Base-by-base conservation (phyloP, 2,888 invertebrate species). In the Parnassius smintheus region DNA sequence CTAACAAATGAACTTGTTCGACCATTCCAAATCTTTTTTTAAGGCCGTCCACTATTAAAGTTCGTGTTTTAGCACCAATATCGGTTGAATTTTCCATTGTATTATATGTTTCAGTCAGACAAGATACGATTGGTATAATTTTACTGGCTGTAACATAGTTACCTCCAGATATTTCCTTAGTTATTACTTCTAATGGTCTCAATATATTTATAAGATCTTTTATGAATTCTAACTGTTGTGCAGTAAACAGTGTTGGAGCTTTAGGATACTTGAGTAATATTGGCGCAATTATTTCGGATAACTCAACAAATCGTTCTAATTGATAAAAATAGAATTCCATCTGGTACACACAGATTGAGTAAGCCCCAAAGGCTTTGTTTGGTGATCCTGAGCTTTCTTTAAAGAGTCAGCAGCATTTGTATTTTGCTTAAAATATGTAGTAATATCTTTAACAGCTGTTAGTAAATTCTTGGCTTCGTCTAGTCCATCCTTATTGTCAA, bases 151-250 rank as follows among this genome's bases (percentile, higher is more conserved):
- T 73, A 64, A 75, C 73, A 54, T 71, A 75, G 45, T 70, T 50
- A 69, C 74, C 72, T 70, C 66, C 75, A 0, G 70, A 72, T 56
- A 72, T 65, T 72, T 76, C 69, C 56, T 73, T 74, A 54, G 73
- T 75, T 46, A 46, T 46, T 46, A n/a, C n/a, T 46, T 46, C 46
- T 46, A 46, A 46, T 46, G 46, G 46, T 46, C 46, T 46, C n/a
- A 12, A 61, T 64, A 62, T 61, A 69, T 46, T 46, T 46, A 46
- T 65, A 42, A 70, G 61, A 67, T 73, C 70, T 67, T 70, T 72
- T 65, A 70, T 71, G 13, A 22, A 54, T 56, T 70, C 69, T 69
- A 75, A 65, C 58, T 73, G 69, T 55, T 62, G 51, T 66, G 70
- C 70, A 61, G 73, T 68, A 35, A 74, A 66, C 74, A 75, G 75